Conservation (phyloP, 1,140 invertebrate species). For the Acromyrmex charruanus region DNA sequence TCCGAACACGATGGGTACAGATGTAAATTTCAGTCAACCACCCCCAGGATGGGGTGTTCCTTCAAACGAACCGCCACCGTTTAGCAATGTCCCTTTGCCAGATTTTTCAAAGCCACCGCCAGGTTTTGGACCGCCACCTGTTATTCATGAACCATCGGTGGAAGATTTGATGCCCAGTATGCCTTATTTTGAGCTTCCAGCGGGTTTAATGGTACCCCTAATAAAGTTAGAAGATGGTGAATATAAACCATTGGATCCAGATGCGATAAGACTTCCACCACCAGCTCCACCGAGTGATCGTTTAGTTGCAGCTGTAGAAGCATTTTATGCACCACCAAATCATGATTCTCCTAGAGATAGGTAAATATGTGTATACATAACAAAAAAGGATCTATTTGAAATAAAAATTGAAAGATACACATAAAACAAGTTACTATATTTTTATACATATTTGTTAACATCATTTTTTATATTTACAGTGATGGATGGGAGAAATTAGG, state of each 20-base stretch:
- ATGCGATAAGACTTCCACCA: constrained; percentile 95
- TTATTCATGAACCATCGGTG: constrained; percentile 84
- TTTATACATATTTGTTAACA: constrained; percentile 19
- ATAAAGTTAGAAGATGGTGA: constrained; percentile 97
- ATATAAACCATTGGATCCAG: constrained; percentile 96
- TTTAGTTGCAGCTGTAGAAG: constrained; percentile 96
- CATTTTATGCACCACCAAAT: constrained; percentile 97
- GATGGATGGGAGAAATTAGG: constrained; percentile 99
- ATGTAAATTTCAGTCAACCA: constrained; percentile 88
- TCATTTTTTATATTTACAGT: constrained; percentile 85
- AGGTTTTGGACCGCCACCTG: constrained; percentile 89
- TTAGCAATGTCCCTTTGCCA: constrained; percentile 88
- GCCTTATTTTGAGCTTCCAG: constrained; percentile 98
- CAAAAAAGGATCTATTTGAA: background rate
- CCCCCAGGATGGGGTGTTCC: constrained; percentile 86
- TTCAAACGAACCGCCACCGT: constrained; percentile 80
- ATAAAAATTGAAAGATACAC: background rate
- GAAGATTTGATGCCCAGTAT: constrained; percentile 95
- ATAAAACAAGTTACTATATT: background rate
- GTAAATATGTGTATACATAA: constrained; percentile 85
- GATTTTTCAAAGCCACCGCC: constrained; percentile 95
- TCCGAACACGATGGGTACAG: constrained; percentile 75
- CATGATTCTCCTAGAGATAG: constrained; percentile 97
- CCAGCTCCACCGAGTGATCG: constrained; percentile 97
- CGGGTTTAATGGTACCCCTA: constrained; percentile 97